Evolutionary conservation across 2,888 invertebrate species (phyloP).

Genomic region (Aspidapion aeneum): DNA sequence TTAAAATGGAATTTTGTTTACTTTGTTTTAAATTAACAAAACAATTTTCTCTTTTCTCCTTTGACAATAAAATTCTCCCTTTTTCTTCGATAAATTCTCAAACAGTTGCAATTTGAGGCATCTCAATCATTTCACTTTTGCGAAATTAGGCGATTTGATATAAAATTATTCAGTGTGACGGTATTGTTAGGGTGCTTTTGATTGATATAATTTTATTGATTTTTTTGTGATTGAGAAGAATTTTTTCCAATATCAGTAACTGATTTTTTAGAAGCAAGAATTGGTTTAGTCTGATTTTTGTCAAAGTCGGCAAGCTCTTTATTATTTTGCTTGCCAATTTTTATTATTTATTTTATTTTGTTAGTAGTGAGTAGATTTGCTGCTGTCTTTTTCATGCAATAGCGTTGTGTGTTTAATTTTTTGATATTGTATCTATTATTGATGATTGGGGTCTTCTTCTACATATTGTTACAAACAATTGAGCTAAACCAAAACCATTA

Average conservation of each 20-base stretch:
- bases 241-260: constrained; percentile 54
- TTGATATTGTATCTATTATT: constrained; percentile 68
- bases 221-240: constrained; percentile 47
- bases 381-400: constrained; percentile 72
- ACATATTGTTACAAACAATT: constrained; percentile 92
- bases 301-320: constrained; percentile 39
- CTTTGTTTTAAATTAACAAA: constrained; percentile 91
- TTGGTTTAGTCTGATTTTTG: constrained; percentile 44
- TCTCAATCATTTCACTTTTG: constrained; percentile 35
- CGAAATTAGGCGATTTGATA: constrained; percentile 20
- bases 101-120: constrained; percentile 55
- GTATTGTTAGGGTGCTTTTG: constrained; percentile 35
- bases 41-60: constrained; percentile 94
- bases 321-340: constrained; percentile 52
- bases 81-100: constrained; percentile 88
- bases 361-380: constrained; percentile 77
- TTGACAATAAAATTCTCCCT: constrained; percentile 85
- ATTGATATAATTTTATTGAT: constrained; percentile 40
- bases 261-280: constrained; percentile 52
- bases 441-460: constrained; percentile 81
- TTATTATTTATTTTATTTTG: constrained; percentile 51
- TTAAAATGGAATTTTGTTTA: no score
- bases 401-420: constrained; percentile 43
- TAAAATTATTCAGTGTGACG: constrained; percentile 36
- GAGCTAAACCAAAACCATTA: constrained; percentile 96